Percentiles rank a stretch among this genome's conserved stretches.
Evolutionary conservation across 2,113 vertebrate species (phyloP).

Genomic region (Mormyrus lacerda): DNA sequence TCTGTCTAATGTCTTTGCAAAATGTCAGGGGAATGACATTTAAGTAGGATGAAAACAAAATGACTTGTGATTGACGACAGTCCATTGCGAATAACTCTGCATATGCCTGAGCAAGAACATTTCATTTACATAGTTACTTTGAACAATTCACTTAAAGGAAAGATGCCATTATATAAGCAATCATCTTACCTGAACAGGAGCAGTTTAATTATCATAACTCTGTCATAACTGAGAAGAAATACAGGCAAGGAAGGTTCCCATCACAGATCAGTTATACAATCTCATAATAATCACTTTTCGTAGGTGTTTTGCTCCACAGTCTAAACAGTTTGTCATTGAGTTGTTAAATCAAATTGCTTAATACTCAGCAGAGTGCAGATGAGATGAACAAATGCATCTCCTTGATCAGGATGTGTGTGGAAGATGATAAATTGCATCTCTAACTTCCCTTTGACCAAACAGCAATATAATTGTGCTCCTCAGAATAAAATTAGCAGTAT

Average conservation of each 20-base stretch:
- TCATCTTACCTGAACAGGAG: background rate
- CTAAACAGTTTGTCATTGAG: background rate
- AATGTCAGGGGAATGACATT: slow-evolving; percentile 10
- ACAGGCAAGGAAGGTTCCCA: background rate
- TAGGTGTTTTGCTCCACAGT: background rate
- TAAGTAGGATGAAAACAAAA: background rate
- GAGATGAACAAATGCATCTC: background rate
- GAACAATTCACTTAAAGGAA: background rate
- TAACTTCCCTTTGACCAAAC: background rate
- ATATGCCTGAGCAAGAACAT: background rate
- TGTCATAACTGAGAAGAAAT: background rate
- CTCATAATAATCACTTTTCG: background rate
- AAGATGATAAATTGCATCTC: background rate
- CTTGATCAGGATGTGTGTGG: background rate
- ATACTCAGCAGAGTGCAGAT: background rate
- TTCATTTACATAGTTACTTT: background rate
- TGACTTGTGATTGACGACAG: background rate
- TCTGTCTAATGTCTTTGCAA: slow-evolving; percentile 7
- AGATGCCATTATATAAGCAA: background rate
- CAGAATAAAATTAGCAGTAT: background rate
- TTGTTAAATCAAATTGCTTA: background rate
- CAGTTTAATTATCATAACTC: background rate
- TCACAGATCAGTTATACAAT: background rate
- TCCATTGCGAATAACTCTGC: background rate
- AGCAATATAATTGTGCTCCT: background rate